Base-by-base conservation (phyloP, 1,140 invertebrate species). In the Parapsyche elsis region DNA sequence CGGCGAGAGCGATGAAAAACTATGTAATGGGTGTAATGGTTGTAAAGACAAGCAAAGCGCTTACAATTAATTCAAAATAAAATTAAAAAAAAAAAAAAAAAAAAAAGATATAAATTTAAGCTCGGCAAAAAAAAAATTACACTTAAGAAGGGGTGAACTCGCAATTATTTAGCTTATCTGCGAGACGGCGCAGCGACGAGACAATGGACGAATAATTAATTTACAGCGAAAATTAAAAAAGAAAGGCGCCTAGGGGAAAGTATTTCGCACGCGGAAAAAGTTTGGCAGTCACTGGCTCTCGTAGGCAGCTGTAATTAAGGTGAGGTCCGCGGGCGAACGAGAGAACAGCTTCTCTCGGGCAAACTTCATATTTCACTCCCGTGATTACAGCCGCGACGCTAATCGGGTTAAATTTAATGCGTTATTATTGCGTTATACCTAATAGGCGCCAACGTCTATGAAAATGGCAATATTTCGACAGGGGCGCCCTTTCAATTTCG, bases 361-460 rank as follows among this genome's bases (percentile, higher is more conserved):
- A 57, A 75, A 75, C 73, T 75, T 75, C 73, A 75, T 75, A 75
- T 75, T 75, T 75, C 73, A 75, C 46, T 2, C 38, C 7, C n/a
- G 59, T 4, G 71, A 76, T 76, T 76, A 61, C 74, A 16, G 71
- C 49, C 57, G 57, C 59, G 26, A 7, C 38, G 49, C 26, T 77
- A 77, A 77, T 77, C 12, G 75, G 44, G 75, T 77, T 77, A 77
- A 64, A 77, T 77, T 77, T 77, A 67, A 67, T 45, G 75, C 44
- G 24, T 64, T 45, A 77, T 77, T 77, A 77, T 77, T 77, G 53
- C 46, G 26, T 75, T 75, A 75, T 1, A 49, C 2, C 21, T 67
- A 67, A 67, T 23, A 21, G 59, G 9, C 71, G 49, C n/a, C 30
- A n/a, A n/a, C 21, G 71, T 19, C 45, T 38, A 74, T 74, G 71